These are phyloP conservation scores for Caerostris darwini DNA, from an alignment of 1,140 invertebrate species.

Conservation along the genomic window DNA sequence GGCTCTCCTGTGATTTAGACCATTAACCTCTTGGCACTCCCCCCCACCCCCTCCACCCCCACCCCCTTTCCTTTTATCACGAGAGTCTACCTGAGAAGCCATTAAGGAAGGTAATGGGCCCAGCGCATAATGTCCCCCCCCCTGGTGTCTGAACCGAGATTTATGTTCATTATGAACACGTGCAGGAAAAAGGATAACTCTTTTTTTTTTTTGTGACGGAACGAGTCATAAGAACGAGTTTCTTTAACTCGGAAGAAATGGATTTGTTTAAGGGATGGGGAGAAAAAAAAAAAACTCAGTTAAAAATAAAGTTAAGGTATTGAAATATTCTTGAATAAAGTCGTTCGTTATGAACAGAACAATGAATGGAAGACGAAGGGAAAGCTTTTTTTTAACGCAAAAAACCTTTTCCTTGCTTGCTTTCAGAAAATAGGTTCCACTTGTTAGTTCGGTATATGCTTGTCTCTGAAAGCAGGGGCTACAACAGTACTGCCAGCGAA, in stretches of 20 bases:
- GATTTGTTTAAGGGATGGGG: background rate
- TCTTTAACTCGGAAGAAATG: background rate
- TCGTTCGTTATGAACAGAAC: background rate
- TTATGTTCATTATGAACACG: slow-evolving; percentile 42
- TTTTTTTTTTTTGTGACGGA: background rate
- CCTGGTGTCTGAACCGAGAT: slow-evolving; percentile 26
- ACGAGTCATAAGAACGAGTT: background rate
- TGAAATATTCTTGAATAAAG: background rate
- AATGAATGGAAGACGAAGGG: background rate
- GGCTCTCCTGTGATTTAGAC: slow-evolving; percentile 52
- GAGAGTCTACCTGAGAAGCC: slow-evolving; percentile 27
- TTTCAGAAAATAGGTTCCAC: no score
- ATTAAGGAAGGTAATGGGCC: slow-evolving; percentile 54
- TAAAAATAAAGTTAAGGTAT: background rate
- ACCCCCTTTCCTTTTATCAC: background rate
- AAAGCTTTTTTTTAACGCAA: background rate
- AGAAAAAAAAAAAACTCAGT: background rate
- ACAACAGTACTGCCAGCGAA: no score
- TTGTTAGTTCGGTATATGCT: no score
- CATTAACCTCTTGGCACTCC: slow-evolving; percentile 41
- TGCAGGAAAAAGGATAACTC: slow-evolving; percentile 8
- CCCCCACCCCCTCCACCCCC: no score
- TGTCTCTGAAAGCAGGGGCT: no score
- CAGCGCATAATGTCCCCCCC: background rate
- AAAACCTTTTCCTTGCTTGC: no score